Evolutionary conservation across 2,797 vertebrate genomes (phyloP).

Genomic region (Poecilia wingei): DNA sequence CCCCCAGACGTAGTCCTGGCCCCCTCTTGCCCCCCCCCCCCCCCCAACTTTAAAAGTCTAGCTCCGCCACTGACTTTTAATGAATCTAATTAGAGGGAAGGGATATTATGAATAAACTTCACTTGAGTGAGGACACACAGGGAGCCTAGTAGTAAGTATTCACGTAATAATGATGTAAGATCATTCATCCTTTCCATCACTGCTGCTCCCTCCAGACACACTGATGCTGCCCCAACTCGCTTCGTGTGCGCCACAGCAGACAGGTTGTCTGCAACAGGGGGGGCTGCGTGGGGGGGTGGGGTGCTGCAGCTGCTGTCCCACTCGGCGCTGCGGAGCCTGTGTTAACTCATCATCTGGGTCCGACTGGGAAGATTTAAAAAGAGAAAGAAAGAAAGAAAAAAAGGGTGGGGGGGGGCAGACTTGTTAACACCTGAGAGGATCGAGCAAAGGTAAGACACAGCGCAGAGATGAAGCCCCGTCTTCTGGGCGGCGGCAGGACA

Average conservation of each 20-base stretch:
- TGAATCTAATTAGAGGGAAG: too few relatives aligned
- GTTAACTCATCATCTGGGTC: conserved; percentile 37
- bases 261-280: conserved; percentile 44
- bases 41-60: too few relatives aligned
- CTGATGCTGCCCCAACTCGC: conserved; percentile 37
- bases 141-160: conserved; percentile 5
- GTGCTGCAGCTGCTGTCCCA: conserved; percentile 62
- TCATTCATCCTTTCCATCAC: conserved; percentile 48
- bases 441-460: neutral
- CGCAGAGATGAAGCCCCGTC: conserved; percentile 68
- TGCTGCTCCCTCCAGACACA: conserved; percentile 30
- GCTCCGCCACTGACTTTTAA: too few relatives aligned
- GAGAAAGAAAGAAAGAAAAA: neutral
- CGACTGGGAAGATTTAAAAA: conserved; percentile 42
- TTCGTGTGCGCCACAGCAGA: conserved; percentile 33
- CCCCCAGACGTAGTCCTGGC: too few relatives aligned
- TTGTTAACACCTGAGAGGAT: conserved; percentile 56
- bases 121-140: neutral
- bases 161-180: conserved; percentile 57
- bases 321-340: conserved; percentile 51
- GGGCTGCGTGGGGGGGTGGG: conserved; percentile 15
- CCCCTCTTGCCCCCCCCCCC: too few relatives aligned
- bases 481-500: conserved; percentile 63
- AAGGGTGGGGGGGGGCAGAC: conserved; percentile 12
- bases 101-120: neutral